phyloP scores from a whole-genome alignment of 1,140 invertebrate species.

The Vanessa tameamea region DNA sequence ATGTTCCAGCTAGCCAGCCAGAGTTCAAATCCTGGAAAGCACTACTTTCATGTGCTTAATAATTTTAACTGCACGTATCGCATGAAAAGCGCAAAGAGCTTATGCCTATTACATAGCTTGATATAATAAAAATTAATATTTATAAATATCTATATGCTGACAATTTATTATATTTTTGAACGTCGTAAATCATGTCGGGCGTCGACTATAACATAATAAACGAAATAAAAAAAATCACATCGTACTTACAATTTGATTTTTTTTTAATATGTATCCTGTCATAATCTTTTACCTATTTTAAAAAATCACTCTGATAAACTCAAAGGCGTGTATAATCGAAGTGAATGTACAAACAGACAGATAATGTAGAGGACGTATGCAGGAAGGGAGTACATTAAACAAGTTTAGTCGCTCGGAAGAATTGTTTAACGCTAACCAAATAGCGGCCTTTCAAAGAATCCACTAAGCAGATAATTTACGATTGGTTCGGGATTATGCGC shows the following conservation, averaged over 20 bases:
- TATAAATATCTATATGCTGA: too few species aligned
- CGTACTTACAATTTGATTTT: background rate
- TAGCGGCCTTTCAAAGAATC: slow-evolving; percentile 63
- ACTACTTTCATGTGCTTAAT: too few species aligned
- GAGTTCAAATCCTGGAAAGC: too few species aligned
- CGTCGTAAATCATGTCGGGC: too few species aligned
- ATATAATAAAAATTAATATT: too few species aligned
- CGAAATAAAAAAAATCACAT: background rate
- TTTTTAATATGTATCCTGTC: background rate
- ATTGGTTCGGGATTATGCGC: slow-evolving; percentile 58
- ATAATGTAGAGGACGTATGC: slow-evolving; percentile 51
- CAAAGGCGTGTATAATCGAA: slow-evolving; percentile 67
- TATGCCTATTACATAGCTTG: too few species aligned
- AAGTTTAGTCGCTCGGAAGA: slow-evolving; percentile 71
- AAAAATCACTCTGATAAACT: slow-evolving; percentile 35
- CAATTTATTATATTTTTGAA: too few species aligned
- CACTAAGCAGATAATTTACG: slow-evolving; percentile 76
- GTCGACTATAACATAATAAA: background rate
- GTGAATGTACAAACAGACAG: slow-evolving; percentile 64
- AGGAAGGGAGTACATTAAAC: slow-evolving; percentile 63
- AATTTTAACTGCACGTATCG: too few species aligned
- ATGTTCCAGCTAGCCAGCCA: too few species aligned
- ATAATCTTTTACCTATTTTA: slow-evolving; percentile 8
- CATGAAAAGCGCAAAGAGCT: too few species aligned
- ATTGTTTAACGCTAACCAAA: slow-evolving; percentile 79